Evolutionary conservation across 1,140 invertebrate species (phyloP), one percentile per base, ranked within the genome.

Genomic region (Episyrphus balteatus): DNA sequence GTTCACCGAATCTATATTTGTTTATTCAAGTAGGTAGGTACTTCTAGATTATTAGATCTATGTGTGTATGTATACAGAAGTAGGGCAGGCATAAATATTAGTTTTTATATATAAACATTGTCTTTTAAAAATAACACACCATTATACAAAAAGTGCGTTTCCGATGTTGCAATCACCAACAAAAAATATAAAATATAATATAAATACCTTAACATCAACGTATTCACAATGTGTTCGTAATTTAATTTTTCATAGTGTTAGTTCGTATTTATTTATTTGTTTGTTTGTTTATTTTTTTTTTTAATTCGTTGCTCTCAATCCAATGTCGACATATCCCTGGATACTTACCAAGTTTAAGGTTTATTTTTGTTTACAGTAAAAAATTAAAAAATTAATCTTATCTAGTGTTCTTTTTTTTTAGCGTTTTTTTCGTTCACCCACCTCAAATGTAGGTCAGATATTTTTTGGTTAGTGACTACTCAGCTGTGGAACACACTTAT

Each of bases 311-410:
- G 19, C 30, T 21, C 21, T 26, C 21, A 26, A 26, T 13, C 42
- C 59, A 61, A 59, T 58, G 61, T 61, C 57, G 58, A 59, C 55
- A 59, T 49, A 65, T 65, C 62, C 62, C 62, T 65, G 61, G 62
- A 59, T 56, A 54, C 59, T 52, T 55, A 65, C 60, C 62, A 65
- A 65, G 62, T 65, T 64, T 61, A 65, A 65, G 61, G 61, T 64
- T 64, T 63, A 64, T 62, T 62, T 64, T 64, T 65, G 59, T 65
- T 65, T 62, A 64, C 55, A 30, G 17, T 30, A 61, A 61, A 58
- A 48, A 56, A 57, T 14, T 14, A 39, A 39, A 39, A 10, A 26
- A 26, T 26, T 26, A 26, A 26, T 26, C 21, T 26, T 26, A 26
- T 26, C 21, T 26, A 26, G 21, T 26, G 21, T 26, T 26, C 8